Evolutionary conservation across 2,113 vertebrate genomes (phyloP), one percentile per base, ranked within the genome.

Genomic region (Cacatua alba): DNA sequence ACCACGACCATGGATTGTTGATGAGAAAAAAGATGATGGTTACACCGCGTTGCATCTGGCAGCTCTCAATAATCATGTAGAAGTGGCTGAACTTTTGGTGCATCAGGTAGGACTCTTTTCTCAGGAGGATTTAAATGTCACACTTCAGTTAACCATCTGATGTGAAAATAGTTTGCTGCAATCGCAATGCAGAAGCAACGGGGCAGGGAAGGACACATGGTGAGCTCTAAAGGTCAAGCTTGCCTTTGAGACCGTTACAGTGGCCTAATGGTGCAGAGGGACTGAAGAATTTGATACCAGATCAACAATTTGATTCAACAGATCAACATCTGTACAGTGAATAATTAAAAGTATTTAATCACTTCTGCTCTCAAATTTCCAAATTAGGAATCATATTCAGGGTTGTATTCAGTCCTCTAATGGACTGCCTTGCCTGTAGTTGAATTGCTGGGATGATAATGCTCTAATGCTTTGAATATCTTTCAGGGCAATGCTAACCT

Each of bases 21-120:
- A 99, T 18, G 99, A 99, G 97, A 99, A 99, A 97, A 99, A 99
- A 96, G 99, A 99, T 59, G 99, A 99, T 74, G 99, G 99, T 33
- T 99, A 99, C 96, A 99, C 99, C 12, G 99, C 99, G 7, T 98
- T 99, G 94, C 99, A 99, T 97, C 97, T 99, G 91, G 99, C 99
- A 70, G 99, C 99, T 59, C 99, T 99, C 91, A 99, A 99, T 98
- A 99, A 99, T 97, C 99, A 99, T 2, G 99, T 99, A 77, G 99
- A 99, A 97, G 99, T 99, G 95, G 99, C 99, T 59, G 99, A 99
- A 97, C 98, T 99, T 46, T 69, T 99, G 94, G 99, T 99, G 63
- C 99, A 99, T 97, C 99, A 99, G 99, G 99, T 99, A 98, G 68
- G 97, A 41, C 69, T 65, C 72, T 88, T 15, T 35, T n/a, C 60